These are phyloP conservation scores for Rhodinocichla rosea DNA, from an alignment of 2,113 vertebrate genomes.

Conservation along the genomic window DNA sequence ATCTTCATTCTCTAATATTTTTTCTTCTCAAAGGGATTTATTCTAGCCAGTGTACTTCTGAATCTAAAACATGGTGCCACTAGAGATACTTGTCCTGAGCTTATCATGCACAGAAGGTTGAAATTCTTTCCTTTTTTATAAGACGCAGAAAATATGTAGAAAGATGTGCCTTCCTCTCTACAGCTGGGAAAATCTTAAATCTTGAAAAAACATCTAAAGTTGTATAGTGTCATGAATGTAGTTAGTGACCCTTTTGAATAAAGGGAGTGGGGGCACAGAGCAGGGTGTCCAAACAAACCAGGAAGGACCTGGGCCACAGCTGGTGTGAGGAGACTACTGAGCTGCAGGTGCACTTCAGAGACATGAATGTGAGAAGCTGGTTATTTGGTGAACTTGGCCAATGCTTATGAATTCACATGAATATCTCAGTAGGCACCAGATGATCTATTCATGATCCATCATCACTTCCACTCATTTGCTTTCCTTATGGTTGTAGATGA, in stretches of 20 bases:
- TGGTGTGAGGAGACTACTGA: not conserved
- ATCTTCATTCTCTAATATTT: not conserved
- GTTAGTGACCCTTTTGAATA: not conserved
- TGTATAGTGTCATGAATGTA: not conserved
- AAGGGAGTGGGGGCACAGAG: not conserved
- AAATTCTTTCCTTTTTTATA: not conserved
- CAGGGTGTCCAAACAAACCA: rapidly evolving
- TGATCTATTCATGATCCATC: not conserved
- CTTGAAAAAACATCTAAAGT: not conserved
- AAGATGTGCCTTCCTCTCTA: not conserved
- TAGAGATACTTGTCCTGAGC: not conserved
- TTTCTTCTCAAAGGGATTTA: not conserved
- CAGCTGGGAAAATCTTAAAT: not conserved
- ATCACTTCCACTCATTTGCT: not conserved
- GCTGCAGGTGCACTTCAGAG: not conserved
- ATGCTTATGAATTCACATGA: not conserved
- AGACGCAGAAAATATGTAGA: not conserved
- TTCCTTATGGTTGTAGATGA: not conserved
- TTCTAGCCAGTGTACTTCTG: not conserved
- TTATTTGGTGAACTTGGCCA: not conserved
- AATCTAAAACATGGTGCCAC: not conserved
- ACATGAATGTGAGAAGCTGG: rapidly evolving
- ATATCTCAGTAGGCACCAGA: not conserved
- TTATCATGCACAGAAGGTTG: not conserved
- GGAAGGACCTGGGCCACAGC: not conserved